Conservation (phyloP, 2,797 vertebrate species). For the Poecilia picta region DNA sequence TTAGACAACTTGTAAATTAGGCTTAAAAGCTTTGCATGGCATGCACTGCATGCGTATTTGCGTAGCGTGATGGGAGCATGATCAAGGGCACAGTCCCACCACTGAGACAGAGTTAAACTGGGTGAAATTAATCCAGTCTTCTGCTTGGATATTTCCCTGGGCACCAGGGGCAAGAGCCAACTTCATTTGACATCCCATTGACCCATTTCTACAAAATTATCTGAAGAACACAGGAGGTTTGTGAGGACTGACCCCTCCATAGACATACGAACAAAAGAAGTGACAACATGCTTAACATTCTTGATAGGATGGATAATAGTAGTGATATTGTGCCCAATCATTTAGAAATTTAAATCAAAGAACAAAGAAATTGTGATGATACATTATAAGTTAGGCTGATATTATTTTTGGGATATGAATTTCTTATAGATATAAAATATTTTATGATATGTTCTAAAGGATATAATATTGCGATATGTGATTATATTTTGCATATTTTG, state of each 20-base stretch:
- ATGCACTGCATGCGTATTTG: slow-evolving; percentile 38
- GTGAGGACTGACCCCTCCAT: slow-evolving; percentile 46
- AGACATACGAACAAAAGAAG: slow-evolving; percentile 32
- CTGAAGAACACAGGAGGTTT: slow-evolving; percentile 61
- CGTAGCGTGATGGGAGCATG: slow-evolving; percentile 68
- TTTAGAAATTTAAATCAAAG: neutral
- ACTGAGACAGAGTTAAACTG: slow-evolving; percentile 78
- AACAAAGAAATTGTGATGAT: neutral
- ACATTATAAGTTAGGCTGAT: neutral
- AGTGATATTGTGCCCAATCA: neutral
- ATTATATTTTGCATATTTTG: neutral
- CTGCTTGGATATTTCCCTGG: slow-evolving; percentile 82
- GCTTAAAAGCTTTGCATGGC: slow-evolving; percentile 43
- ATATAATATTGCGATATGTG: neutral
- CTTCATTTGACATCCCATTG: slow-evolving; percentile 83
- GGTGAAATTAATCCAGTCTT: slow-evolving; percentile 83
- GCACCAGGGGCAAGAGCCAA: slow-evolving; percentile 81
- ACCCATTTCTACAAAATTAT: slow-evolving; percentile 80
- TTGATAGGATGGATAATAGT: neutral
- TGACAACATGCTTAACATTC: neutral
- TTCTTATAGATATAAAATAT: neutral
- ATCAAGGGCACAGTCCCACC: slow-evolving; percentile 72
- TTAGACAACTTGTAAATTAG: slow-evolving; percentile 52
- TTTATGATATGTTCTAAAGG: neutral
- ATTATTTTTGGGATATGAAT: neutral